Percentiles rank a stretch among this genome's conserved stretches.
Conservation (phyloP, 2,113 vertebrate species). For the Terrapene triunguis region DNA sequence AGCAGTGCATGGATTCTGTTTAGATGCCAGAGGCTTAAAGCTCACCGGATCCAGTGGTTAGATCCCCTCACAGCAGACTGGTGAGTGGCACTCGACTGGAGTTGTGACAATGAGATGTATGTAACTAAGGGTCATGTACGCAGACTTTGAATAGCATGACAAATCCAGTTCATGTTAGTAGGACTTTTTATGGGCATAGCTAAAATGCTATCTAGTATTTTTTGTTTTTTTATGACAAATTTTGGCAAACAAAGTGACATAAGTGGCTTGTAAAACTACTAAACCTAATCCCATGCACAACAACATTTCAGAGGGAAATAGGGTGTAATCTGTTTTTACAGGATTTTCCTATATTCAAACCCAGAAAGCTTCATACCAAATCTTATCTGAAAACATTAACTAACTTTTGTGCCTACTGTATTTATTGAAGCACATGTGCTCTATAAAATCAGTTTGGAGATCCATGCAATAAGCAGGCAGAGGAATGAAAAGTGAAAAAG, state of each 20-base stretch:
- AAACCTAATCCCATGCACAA: background rate
- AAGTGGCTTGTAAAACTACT: background rate
- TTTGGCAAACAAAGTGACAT: background rate
- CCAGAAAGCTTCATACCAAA: slow-evolving; percentile 28
- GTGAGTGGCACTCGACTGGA: background rate
- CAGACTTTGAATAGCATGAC: background rate
- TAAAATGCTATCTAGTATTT: background rate
- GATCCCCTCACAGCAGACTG: background rate
- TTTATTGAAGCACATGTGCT: slow-evolving; percentile 7
- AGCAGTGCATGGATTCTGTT: background rate
- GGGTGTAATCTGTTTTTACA: background rate
- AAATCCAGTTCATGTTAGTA: background rate
- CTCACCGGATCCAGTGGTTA: background rate
- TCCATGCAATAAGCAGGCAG: slow-evolving; percentile 38
- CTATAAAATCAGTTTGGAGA: background rate
- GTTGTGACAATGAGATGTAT: background rate
- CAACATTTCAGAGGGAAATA: background rate
- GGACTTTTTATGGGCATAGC: background rate
- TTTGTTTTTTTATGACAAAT: background rate
- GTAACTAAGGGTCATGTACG: background rate
- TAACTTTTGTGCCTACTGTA: slow-evolving; percentile 28
- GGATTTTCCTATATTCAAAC: background rate
- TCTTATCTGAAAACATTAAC: background rate
- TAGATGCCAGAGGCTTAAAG: background rate
- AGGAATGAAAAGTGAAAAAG: slow-evolving; percentile 36